Evolutionary conservation across 1,140 invertebrate genomes (phyloP).

Genomic region (Musca domestica): DNA sequence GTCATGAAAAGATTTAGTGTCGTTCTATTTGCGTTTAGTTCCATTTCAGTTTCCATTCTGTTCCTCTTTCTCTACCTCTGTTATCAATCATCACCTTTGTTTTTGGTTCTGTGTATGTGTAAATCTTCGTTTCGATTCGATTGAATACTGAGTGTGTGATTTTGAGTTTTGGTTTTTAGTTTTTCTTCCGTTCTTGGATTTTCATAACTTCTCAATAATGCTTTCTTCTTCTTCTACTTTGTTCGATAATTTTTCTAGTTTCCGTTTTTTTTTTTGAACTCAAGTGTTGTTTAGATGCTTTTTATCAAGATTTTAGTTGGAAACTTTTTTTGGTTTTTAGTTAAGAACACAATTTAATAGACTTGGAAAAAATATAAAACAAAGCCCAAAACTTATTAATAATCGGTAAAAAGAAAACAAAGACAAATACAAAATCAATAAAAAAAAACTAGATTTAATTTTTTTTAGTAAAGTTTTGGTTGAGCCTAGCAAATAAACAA

Average conservation of each 20-base stretch:
- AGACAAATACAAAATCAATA: slow-evolving; percentile 12
- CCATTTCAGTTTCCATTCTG: not conserved
- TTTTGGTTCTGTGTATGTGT: slow-evolving; percentile 18
- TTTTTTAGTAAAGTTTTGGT: too few species aligned
- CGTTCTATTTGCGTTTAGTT: slow-evolving; percentile 3
- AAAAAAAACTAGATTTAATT: too few species aligned
- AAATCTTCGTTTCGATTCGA: not conserved
- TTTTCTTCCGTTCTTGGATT: not conserved
- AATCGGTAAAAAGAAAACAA: slow-evolving; percentile 12
- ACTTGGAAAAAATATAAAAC: not conserved
- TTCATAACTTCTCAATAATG: too few species aligned
- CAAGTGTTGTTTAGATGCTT: slow-evolving; percentile 15
- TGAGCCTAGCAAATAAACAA: too few species aligned
- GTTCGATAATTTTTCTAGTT: not conserved
- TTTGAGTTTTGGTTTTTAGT: not conserved
- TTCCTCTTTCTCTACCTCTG: too few species aligned
- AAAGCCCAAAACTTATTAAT: not conserved
- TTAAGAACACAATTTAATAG: not conserved
- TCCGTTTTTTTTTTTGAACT: not conserved
- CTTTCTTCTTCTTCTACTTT: not conserved
- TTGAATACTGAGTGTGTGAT: too few species aligned
- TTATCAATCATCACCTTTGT: too few species aligned
- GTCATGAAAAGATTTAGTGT: slow-evolving; percentile 22
- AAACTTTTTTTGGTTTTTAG: not conserved
- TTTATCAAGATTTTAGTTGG: slow-evolving; percentile 9